Conservation (phyloP, 2,797 vertebrate genomes). For the Hyperoplus lanceolatus region DNA sequence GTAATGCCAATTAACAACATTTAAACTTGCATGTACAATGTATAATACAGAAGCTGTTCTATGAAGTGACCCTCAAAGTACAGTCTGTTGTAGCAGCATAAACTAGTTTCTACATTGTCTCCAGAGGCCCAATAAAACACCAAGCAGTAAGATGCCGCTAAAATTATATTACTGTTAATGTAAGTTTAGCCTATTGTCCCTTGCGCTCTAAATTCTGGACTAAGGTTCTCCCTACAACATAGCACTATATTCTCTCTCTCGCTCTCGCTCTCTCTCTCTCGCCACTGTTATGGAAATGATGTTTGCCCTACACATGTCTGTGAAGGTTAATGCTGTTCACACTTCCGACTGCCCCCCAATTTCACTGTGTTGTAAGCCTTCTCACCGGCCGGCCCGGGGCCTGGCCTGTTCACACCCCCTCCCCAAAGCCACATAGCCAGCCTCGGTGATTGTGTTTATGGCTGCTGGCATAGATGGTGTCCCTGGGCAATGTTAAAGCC, state of each 20-base stretch:
- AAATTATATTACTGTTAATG: conserved; percentile 49
- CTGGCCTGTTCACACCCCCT: conserved; percentile 62
- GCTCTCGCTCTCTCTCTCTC: conserved; percentile 20
- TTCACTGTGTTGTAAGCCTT: conserved; percentile 72
- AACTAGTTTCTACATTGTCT: conserved; percentile 39
- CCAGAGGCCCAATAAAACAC: conserved; percentile 52
- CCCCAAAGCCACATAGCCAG: conserved; percentile 65
- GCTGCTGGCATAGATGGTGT: conserved; percentile 73
- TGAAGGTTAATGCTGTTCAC: conserved; percentile 82
- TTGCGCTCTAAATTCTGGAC: conserved; percentile 43
- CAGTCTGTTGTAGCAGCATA: conserved; percentile 21
- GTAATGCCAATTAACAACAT: conserved; percentile 23
- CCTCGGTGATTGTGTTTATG: conserved; percentile 71
- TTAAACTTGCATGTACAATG: background rate
- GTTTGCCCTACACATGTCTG: conserved; percentile 70
- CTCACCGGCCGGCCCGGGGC: conserved; percentile 66
- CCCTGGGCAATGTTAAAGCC: conserved; percentile 82
- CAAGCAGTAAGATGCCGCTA: conserved; percentile 31
- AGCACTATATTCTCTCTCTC: conserved; percentile 43
- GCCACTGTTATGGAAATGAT: conserved; percentile 68
- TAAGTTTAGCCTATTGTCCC: conserved; percentile 38
- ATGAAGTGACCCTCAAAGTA: conserved; percentile 14
- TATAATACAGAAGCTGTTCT: conserved; percentile 13
- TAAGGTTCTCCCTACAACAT: conserved; percentile 19
- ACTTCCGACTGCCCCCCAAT: conserved; percentile 79